These are phyloP conservation scores for Drosophila mimica DNA, from an alignment of 2,888 invertebrate genomes.

Conservation along the genomic window DNA sequence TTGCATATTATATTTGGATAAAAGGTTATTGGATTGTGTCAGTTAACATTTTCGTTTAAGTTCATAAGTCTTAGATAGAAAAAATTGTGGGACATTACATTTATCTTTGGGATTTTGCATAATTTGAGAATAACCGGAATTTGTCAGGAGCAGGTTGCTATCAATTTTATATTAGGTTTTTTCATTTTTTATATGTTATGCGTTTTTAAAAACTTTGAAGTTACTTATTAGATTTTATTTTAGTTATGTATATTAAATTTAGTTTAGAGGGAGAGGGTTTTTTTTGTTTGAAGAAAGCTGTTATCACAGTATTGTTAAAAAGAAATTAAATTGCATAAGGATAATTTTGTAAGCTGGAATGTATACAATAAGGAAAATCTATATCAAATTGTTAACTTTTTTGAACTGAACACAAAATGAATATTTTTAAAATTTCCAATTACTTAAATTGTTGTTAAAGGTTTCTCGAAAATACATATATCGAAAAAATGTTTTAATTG, in stretches of 20 bases:
- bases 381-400: conserved; percentile 6
- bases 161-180: background rate
- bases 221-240: conserved; percentile 15
- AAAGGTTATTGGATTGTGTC: conserved; percentile 27
- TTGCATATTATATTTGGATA: conserved; percentile 56
- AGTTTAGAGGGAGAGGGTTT: conserved; percentile 30
- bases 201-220: conserved; percentile 9
- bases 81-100: background rate
- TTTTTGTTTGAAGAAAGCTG: conserved; percentile 56
- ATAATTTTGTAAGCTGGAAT: conserved; percentile 25
- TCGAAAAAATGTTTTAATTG: conserved; percentile 63
- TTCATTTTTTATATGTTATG: conserved; percentile 10
- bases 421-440: conserved; percentile 3
- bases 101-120: background rate
- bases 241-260: conserved; percentile 17
- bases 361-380: conserved; percentile 9
- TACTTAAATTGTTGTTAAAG: conserved; percentile 45
- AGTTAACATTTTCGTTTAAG: conserved; percentile 13
- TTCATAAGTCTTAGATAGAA: conserved; percentile 10
- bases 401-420: conserved; percentile 18
- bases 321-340: conserved; percentile 31
- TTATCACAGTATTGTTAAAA: conserved; percentile 72
- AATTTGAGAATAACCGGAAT: background rate
- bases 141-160: background rate
- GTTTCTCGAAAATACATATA: conserved; percentile 71